A percentile compares a stretch with the other conserved stretches of the same genome.
phyloP scores from a whole-genome alignment of 2,113 vertebrate genomes.

The Eublepharis macularius region DNA sequence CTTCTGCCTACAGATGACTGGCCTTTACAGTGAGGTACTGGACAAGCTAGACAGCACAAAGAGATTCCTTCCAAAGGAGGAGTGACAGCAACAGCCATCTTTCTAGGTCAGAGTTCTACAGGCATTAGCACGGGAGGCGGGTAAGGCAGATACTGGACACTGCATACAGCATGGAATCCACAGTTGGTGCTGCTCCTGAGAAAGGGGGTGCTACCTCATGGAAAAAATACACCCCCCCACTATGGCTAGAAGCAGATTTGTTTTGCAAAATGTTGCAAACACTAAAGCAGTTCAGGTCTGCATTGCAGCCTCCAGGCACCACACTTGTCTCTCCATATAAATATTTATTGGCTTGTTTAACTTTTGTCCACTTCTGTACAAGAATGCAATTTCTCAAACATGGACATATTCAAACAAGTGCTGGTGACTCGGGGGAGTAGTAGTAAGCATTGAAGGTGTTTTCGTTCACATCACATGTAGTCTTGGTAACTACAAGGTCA shows the following conservation, averaged over 20 bases:
- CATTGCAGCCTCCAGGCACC: conserved; percentile 22
- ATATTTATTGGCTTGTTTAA: conserved; percentile 42
- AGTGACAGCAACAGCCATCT: conserved; percentile 38
- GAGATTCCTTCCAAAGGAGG: conserved; percentile 65
- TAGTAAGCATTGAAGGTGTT: neutral
- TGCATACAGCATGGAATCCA: neutral
- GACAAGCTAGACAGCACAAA: conserved; percentile 80
- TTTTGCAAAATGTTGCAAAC: conserved; percentile 10
- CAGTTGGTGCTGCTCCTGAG: neutral
- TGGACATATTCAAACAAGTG: neutral
- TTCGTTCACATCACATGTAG: neutral
- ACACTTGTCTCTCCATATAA: conserved; percentile 20
- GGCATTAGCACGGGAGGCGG: neutral
- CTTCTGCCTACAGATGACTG: conserved; percentile 79
- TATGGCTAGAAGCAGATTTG: neutral
- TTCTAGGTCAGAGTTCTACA: neutral
- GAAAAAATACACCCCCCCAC: conserved; percentile 30
- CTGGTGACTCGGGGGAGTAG: neutral
- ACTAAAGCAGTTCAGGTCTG: conserved; percentile 33
- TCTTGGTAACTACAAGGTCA: neutral
- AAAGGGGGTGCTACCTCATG: neutral
- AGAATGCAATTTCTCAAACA: conserved; percentile 12
- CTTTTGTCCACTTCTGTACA: conserved; percentile 10
- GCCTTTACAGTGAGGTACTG: conserved; percentile 82
- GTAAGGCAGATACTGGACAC: neutral